Conservation (phyloP, 2,113 vertebrate species). For the Ceyx melanurus region DNA sequence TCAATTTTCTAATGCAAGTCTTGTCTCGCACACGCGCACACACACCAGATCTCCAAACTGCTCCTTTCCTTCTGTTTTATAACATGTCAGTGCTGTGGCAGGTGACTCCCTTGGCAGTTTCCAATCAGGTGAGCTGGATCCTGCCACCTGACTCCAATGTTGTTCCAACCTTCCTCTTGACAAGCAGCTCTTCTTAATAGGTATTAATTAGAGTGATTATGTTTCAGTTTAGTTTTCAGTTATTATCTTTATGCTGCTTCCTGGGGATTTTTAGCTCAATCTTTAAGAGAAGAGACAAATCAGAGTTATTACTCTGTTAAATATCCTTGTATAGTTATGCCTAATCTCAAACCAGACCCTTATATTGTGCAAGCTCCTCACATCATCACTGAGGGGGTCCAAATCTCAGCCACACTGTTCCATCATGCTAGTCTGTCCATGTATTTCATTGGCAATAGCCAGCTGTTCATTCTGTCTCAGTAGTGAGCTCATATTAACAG, state of each 20-base stretch:
- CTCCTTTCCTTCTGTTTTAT: neutral
- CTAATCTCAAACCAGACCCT: neutral
- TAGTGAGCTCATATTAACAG: neutral
- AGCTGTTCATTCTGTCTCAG: neutral
- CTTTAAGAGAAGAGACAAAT: neutral
- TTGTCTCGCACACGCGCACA: neutral
- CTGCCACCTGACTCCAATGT: neutral
- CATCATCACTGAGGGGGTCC: too few relatives aligned
- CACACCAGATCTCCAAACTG: neutral
- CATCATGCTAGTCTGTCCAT: neutral
- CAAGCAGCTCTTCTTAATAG: neutral
- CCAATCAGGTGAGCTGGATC: neutral
- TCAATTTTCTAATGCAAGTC: neutral
- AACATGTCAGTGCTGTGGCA: neutral
- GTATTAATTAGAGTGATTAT: neutral
- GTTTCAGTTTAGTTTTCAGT: neutral
- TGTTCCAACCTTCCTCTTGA: neutral
- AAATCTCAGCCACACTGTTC: neutral
- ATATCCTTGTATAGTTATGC: neutral
- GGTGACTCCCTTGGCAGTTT: neutral
- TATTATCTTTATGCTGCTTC: neutral
- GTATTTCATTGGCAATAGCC: neutral
- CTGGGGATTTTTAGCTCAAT: neutral
- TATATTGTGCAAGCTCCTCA: neutral
- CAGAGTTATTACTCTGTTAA: neutral